Conservation (phyloP, 2,113 vertebrate species). For the Anser cygnoides region DNA sequence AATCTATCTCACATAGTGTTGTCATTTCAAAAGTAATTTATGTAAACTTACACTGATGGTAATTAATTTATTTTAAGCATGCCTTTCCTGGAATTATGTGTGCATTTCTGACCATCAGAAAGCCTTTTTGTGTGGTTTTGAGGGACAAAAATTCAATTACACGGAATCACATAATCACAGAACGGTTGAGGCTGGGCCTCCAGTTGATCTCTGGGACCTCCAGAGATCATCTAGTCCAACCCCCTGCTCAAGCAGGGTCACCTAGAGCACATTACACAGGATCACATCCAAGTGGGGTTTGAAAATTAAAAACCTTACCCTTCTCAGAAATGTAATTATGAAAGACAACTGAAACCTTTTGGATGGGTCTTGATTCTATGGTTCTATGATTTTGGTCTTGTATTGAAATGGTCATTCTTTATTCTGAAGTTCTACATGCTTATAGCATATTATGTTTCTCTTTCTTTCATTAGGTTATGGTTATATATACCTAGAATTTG, state of each 20-base stretch:
- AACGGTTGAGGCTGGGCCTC: no score
- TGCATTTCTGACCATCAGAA: neutral
- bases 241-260: no score
- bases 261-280: no score
- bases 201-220: no score
- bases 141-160: neutral
- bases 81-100: neutral
- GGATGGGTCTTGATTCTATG: neutral
- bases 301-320: neutral
- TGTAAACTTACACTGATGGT: neutral
- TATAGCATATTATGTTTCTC: neutral
- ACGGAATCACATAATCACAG: no score
- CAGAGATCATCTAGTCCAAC: no score
- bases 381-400: neutral
- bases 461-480: neutral
- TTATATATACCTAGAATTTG: neutral
- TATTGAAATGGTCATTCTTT: neutral
- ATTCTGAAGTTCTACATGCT: neutral
- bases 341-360: neutral
- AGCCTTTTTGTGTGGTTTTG: neutral
- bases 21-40: neutral
- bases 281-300: no score
- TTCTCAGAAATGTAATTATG: neutral
- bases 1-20: neutral
- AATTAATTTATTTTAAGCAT: neutral